Evolutionary conservation across 2,888 invertebrate genomes (phyloP).

Genomic region (Trachelus iudaicus): DNA sequence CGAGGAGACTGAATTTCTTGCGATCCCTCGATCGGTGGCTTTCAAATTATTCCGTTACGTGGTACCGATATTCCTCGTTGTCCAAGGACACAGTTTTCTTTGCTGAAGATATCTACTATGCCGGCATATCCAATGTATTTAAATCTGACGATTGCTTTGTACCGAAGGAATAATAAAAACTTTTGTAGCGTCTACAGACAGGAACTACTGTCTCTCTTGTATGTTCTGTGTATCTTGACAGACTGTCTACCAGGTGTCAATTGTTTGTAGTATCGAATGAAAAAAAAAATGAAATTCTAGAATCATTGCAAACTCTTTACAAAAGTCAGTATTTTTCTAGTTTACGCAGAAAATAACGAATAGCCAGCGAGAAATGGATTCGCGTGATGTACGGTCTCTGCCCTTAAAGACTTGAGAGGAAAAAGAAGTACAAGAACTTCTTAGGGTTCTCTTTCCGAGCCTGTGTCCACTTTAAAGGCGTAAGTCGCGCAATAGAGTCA

Average conservation of each 20-base stretch:
- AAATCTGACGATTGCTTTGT: slow-evolving; percentile 21
- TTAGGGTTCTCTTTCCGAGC: not conserved
- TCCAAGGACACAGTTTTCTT: not conserved
- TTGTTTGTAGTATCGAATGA: not conserved
- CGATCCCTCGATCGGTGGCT: not conserved
- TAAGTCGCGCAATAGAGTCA: not conserved
- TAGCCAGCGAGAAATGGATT: not conserved
- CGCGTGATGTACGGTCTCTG: not conserved
- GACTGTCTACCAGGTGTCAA: not conserved
- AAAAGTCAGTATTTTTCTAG: not conserved
- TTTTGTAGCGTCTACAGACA: slow-evolving; percentile 6
- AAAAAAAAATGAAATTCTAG: not conserved
- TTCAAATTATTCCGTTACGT: not conserved
- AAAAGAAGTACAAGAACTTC: not conserved
- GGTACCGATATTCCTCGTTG: not conserved
- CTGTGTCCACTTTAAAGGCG: not conserved
- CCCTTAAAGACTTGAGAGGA: not conserved
- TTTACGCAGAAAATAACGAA: not conserved
- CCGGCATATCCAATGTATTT: not conserved
- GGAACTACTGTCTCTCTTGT: not conserved
- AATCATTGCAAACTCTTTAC: not conserved
- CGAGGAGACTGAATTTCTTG: slow-evolving; percentile 13
- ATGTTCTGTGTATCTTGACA: not conserved
- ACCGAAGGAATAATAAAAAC: slow-evolving; percentile 15
- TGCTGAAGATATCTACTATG: not conserved